A percentile compares a stretch with the other conserved stretches of the same genome.
Conservation (phyloP, 2,888 invertebrate genomes). For the Chironomus tentans region DNA sequence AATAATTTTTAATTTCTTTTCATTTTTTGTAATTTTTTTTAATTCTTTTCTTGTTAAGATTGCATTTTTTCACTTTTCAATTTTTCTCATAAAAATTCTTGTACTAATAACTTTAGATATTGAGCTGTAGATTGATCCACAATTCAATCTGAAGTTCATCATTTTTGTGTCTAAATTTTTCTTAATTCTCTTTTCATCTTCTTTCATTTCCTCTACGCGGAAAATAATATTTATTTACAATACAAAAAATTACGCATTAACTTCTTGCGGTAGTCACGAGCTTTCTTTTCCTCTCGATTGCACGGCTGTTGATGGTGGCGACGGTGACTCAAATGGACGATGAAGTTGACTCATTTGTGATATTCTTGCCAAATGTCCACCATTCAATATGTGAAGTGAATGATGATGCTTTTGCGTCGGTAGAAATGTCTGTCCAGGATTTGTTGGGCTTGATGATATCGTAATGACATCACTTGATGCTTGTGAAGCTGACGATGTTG, state of each 20-base stretch:
- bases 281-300: slow-evolving; percentile 17
- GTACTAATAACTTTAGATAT: neutral
- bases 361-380: slow-evolving; percentile 10
- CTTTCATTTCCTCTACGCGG: neutral
- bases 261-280: slow-evolving; percentile 16
- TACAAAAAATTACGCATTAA: too few relatives aligned
- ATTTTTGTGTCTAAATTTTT: too few relatives aligned
- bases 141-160: too few relatives aligned
- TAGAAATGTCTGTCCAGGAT: neutral
- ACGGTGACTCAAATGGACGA: slow-evolving; percentile 40
- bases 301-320: slow-evolving; percentile 35
- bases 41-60: neutral
- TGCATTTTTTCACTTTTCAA: neutral
- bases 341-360: slow-evolving; percentile 32
- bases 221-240: neutral
- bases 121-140: too few relatives aligned
- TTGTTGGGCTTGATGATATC: slow-evolving; percentile 11
- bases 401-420: slow-evolving; percentile 3
- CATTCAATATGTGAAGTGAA: neutral
- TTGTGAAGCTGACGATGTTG: slow-evolving; percentile 29
- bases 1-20: neutral
- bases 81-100: slow-evolving; percentile 4
- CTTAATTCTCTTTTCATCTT: too few relatives aligned
- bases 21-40: neutral
- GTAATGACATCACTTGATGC: slow-evolving; percentile 15